Evolutionary conservation across 2,113 vertebrate species (phyloP), one percentile per base, ranked within the genome.

Genomic region (Scolopax mira): DNA sequence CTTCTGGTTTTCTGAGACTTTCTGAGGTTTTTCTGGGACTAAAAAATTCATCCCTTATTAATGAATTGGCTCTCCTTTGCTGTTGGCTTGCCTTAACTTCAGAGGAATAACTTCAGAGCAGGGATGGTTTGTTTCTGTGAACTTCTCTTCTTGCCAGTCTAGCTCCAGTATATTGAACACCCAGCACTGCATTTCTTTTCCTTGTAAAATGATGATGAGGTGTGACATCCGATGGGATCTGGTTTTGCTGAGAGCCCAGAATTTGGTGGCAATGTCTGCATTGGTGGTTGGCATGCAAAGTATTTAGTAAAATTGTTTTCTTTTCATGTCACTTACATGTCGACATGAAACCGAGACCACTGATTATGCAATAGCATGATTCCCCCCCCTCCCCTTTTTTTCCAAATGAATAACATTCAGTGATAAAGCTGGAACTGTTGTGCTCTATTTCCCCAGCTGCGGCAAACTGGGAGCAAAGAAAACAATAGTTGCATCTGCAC

Each of bases 361-460:
- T 3, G 30, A 78, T 94, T 82, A 67, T 85, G 86, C 81, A 79
- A 37, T 82, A 27, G 3, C 62, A 48, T 27, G 3, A 74, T 61
- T 57, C 17, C 8, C 13, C 27, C 31, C 13, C 11, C 48, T 19
- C 49, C 25, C 16, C 13, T 8, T 31, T 51, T 72, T 79, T 66
- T 52, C 51, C 44, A 44, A 69, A 70, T 51, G 22, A 87, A 31
- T 94, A 65, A 24, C 55, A 41, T 58, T 67, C 60, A 10, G 75
- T 31, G 67, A 82, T 93, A 67, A 89, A 85, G 72, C 75, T 95
- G 79, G 82, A 88, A 94, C 49, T 1, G 0, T 7, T 33, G 58
- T 55, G 64, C 85, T 92, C 74, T 75, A 35, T 94, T 91, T 92
- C 87, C 86, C 87, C 93, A 96, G 91, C 90, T 95, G 89, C 90